Percentiles rank a stretch among this genome's conserved stretches.
Conservation (phyloP, 2,113 vertebrate genomes). For the Bufo gargarizans region DNA sequence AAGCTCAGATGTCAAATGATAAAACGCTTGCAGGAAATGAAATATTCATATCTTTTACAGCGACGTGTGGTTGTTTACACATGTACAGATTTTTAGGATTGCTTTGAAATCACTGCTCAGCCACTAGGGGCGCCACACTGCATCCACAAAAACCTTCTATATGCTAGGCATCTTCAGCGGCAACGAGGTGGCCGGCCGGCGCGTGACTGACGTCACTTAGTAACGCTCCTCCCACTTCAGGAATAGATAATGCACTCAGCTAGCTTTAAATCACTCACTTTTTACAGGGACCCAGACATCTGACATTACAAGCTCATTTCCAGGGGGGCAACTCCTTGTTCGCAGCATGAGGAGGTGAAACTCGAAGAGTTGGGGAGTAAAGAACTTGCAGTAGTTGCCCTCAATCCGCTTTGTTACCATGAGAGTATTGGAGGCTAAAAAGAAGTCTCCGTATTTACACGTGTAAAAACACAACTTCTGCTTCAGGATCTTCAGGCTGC, state of each 20-base stretch:
- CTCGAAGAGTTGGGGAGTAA: constrained; percentile 56
- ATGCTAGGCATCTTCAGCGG: too few relatives aligned
- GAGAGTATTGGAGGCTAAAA: background rate
- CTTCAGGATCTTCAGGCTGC: constrained; percentile 60
- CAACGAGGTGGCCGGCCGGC: too few relatives aligned
- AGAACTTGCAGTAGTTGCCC: constrained; percentile 61
- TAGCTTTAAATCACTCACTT: constrained; percentile 49
- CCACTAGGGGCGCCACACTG: too few relatives aligned
- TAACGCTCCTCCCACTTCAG: too few relatives aligned
- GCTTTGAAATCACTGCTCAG: too few relatives aligned
- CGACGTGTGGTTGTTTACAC: too few relatives aligned
- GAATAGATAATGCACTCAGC: too few relatives aligned
- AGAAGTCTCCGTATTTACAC: constrained; percentile 66
- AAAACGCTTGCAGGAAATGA: background rate
- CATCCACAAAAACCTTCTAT: too few relatives aligned
- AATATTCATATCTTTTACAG: background rate
- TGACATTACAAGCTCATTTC: constrained; percentile 30
- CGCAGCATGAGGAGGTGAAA: constrained; percentile 68
- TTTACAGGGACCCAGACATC: constrained; percentile 41
- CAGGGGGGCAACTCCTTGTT: constrained; percentile 61
- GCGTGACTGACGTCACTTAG: too few relatives aligned
- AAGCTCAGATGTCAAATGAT: background rate
- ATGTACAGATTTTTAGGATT: too few relatives aligned
- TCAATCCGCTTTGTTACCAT: constrained; percentile 41
- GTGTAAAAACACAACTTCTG: constrained; percentile 66